Evolutionary conservation across 2,888 invertebrate species (phyloP).

Genomic region (Poecilus cupreus): DNA sequence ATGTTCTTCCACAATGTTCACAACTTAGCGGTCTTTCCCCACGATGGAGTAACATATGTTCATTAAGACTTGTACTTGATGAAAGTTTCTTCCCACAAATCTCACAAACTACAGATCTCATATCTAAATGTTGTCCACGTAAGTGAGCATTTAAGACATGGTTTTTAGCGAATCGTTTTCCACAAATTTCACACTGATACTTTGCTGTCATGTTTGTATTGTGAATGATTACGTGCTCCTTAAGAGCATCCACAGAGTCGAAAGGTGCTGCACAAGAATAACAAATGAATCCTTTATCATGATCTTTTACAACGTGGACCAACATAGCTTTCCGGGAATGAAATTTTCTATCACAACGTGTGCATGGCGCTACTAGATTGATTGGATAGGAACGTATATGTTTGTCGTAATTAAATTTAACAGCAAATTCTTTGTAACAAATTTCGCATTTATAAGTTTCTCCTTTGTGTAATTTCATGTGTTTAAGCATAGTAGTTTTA

Average conservation of each 20-base stretch:
- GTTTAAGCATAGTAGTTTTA: conserved; percentile 69
- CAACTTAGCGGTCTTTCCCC: conserved; percentile 67
- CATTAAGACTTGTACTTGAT: conserved; percentile 25
- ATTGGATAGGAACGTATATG: conserved; percentile 69
- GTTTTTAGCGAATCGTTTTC: conserved; percentile 63
- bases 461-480: conserved; percentile 71
- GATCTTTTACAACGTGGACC: conserved; percentile 40
- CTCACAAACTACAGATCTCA: conserved; percentile 68
- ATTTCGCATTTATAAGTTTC: conserved; percentile 71
- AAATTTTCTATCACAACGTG: conserved; percentile 55
- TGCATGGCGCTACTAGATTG: conserved; percentile 12
- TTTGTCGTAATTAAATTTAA: conserved; percentile 69
- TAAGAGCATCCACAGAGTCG: conserved; percentile 70
- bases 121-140: conserved; percentile 64
- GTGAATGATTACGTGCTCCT: conserved; percentile 70
- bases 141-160: conserved; percentile 64
- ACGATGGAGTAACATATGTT: conserved; percentile 64
- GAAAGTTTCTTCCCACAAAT: conserved; percentile 65
- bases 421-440: conserved; percentile 73
- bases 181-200: conserved; percentile 66
- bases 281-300: conserved; percentile 68
- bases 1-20: conserved; percentile 70
- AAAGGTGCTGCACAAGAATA: conserved; percentile 71
- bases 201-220: conserved; percentile 66
- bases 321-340: conserved; percentile 69